Evolutionary conservation across 1,140 invertebrate genomes (phyloP).

Genomic region (Alviniconcha marisindica): DNA sequence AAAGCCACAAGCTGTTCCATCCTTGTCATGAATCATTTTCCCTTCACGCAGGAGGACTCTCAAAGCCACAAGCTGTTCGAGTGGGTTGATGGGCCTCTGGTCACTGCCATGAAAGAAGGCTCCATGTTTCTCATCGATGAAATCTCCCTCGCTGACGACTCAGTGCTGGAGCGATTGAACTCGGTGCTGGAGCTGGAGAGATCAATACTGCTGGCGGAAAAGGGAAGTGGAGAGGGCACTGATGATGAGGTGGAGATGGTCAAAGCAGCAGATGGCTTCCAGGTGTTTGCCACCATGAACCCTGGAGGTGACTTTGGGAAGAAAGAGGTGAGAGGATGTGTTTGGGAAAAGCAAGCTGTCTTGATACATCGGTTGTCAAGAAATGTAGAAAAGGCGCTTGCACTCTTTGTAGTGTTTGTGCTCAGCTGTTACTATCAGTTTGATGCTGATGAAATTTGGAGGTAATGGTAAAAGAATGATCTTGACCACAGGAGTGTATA

Average conservation of each 20-base stretch:
- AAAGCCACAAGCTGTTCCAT: constrained; percentile 84
- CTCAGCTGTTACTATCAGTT: too few relatives aligned
- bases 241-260: constrained; percentile 66
- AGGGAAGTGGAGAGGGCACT: constrained; percentile 75
- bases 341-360: neutral
- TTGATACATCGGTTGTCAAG: too few relatives aligned
- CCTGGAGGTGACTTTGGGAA: constrained; percentile 99
- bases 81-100: constrained; percentile 97
- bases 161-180: constrained; percentile 97
- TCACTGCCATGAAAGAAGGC: constrained; percentile 92
- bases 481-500: too few relatives aligned
- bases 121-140: constrained; percentile 97
- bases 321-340: constrained; percentile 85
- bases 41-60: constrained; percentile 47
- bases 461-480: too few relatives aligned
- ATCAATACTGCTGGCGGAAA: constrained; percentile 93
- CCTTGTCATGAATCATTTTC: too few relatives aligned
- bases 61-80: constrained; percentile 87
- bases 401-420: too few relatives aligned
- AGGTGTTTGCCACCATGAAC: constrained; percentile 99
- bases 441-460: too few relatives aligned
- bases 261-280: constrained; percentile 86
- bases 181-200: constrained; percentile 95
- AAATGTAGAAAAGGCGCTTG: too few relatives aligned
- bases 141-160: constrained; percentile 99